Evolutionary conservation across 2,113 vertebrate genomes (phyloP), one percentile per base, ranked within the genome.

Genomic region (Triplophysa dalaica): DNA sequence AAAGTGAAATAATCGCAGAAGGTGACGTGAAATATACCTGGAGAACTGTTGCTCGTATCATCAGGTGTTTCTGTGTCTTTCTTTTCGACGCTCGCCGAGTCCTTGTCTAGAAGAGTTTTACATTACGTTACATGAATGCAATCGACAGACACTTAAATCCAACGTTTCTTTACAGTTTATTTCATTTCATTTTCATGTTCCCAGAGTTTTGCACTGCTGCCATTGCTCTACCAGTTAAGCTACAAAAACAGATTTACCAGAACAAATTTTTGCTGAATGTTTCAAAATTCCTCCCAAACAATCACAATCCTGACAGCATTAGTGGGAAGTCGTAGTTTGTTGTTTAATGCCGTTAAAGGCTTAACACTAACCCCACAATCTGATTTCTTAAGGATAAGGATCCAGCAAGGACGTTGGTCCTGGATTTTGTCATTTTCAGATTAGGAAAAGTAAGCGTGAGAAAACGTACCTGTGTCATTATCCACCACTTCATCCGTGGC

Each of bases 21-120:
- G 14, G 60, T 7, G 3, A 60, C 33, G 33, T 10, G 12, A 2
- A 67, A 75, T 17, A 75, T 17, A 83, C 77, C 82, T 83, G 16
- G 24, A n/a, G 82, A 80, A n/a, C 68, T 68, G 74, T 75, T 76
- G 22, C 64, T 16, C 8, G 17, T 16, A 3, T 79, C 80, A 62
- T 66, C 69, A 41, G 0, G 26, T 54, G 65, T 11, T 3, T 76
- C 81, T 11, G 17, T 38, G 5, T 72, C 45, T 38, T 4, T 26
- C 45, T 73, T 70, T 52, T 83, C 81, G 3, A 38, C 79, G 70
- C 72, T 83, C 7, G 56, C 60, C 12, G 72, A 48, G 19, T 61
- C 66, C 2, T 29, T 52, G 2, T 70, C 82, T 83, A 60, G 64
- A 80, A 74, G 10, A 62, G 16, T 24, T 52, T 5, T 14, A 16